Percentiles rank a stretch among this genome's conserved stretches.
Conservation (phyloP, 2,797 vertebrate species). For the Cynopterus sphinx region DNA sequence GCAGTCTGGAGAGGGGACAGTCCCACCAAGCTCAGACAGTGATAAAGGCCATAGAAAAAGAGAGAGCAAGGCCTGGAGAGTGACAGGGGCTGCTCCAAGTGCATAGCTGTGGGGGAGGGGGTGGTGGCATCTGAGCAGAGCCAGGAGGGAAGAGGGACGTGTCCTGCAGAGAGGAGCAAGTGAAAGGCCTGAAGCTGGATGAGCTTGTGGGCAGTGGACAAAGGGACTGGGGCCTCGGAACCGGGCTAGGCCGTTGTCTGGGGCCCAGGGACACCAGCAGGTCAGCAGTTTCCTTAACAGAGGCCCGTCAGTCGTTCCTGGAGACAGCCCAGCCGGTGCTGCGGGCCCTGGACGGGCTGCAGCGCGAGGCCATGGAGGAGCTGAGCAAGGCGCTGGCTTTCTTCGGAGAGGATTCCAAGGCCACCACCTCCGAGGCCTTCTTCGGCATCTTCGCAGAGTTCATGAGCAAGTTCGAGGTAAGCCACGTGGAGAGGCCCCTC, state of each 20-base stretch:
- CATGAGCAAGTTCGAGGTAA: constrained; percentile 97
- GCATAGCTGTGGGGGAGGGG: not conserved
- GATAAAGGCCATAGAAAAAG: not conserved
- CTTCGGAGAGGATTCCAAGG: constrained; percentile 96
- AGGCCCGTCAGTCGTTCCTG: constrained; percentile 90
- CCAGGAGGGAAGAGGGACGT: not conserved
- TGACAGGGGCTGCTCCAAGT: not conserved
- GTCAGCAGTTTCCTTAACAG: constrained; percentile 77
- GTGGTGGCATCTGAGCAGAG: not conserved
- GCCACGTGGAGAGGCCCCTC: not conserved
- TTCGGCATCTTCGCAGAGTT: constrained; percentile 98
- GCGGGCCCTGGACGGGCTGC: constrained; percentile 93
- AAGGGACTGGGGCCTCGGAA: not conserved
- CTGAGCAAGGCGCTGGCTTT: constrained; percentile 93
- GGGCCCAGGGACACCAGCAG: fast-evolving
- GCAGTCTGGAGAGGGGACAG: not conserved
- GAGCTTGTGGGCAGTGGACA: not conserved
- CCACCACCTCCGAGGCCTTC: constrained; percentile 93
- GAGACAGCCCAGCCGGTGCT: constrained; percentile 95
- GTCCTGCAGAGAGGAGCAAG: not conserved
- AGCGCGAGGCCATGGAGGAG: constrained; percentile 94
- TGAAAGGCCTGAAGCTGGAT: too few relatives aligned
- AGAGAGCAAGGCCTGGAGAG: not conserved
- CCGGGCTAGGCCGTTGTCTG: not conserved
- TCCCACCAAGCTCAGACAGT: not conserved